Conservation (phyloP, 2,113 vertebrate species). For the Oryzias woworae region DNA sequence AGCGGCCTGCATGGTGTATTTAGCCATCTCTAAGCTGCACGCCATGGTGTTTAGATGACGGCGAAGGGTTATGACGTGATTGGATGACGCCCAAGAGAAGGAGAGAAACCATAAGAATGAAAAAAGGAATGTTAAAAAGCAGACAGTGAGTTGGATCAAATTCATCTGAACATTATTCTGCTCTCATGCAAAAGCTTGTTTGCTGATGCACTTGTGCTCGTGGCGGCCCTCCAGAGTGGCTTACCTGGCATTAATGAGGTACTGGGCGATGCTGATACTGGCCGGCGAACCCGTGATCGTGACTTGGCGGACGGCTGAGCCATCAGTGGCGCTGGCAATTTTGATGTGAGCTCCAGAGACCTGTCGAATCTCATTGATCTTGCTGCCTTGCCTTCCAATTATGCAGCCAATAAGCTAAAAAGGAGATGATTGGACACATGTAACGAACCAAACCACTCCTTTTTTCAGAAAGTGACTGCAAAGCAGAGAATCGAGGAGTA, state of each 20-base stretch:
- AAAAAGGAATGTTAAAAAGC: constrained; percentile 86
- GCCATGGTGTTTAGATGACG: constrained; percentile 56
- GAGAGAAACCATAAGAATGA: constrained; percentile 82
- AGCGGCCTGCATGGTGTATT: constrained; percentile 93
- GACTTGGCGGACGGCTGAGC: constrained; percentile 90
- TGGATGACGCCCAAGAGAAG: constrained; percentile 62
- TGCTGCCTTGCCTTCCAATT: constrained; percentile 96
- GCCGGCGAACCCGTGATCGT: constrained; percentile 91
- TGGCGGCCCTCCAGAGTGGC: constrained; percentile 47
- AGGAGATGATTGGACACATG: constrained; percentile 44
- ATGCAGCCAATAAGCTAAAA: constrained; percentile 93
- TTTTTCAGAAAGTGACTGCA: constrained; percentile 8
- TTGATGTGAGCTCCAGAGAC: constrained; percentile 96
- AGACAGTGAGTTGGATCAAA: constrained; percentile 60
- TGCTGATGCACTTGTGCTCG: constrained; percentile 27
- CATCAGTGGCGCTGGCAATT: constrained; percentile 92
- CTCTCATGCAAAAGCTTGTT: constrained; percentile 31
- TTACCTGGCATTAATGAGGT: constrained; percentile 96
- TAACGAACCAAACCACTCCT: constrained; percentile 41
- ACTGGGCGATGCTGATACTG: constrained; percentile 93
- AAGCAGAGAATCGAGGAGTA: not conserved
- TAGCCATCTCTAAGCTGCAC: constrained; percentile 96
- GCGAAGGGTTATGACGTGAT: constrained; percentile 52
- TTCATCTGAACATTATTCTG: constrained; percentile 66
- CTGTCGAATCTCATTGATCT: constrained; percentile 97